phyloP scores from a whole-genome alignment of 1,140 invertebrate genomes.

The Aphidius gifuensis region DNA sequence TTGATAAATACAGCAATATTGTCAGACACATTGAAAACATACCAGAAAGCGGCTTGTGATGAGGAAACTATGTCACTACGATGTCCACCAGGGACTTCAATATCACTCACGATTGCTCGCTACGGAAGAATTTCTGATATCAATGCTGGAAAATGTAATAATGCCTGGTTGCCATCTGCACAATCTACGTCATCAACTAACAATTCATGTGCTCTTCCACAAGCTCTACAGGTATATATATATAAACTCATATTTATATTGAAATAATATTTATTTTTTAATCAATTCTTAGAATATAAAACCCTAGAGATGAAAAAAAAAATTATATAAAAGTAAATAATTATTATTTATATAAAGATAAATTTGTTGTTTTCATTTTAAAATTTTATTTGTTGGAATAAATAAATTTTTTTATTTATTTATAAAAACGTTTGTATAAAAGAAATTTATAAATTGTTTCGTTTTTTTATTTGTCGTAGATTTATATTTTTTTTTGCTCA shows the following conservation, averaged over 20 bases:
- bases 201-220: constrained; percentile 57
- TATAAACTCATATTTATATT: not conserved
- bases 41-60: constrained; percentile 83
- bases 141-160: constrained; percentile 49
- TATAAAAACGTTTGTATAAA: too few species aligned
- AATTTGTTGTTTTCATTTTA: too few species aligned
- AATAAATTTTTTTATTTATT: too few species aligned
- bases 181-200: constrained; percentile 33
- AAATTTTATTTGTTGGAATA: too few species aligned
- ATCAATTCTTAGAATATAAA: too few species aligned
- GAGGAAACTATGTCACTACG: constrained; percentile 77
- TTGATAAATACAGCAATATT: constrained; percentile 69
- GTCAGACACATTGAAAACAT: constrained; percentile 81
- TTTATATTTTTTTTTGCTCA: too few species aligned
- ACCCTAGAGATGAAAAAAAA: too few species aligned
- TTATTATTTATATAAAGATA: too few species aligned
- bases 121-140: constrained; percentile 57
- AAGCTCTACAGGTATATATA: constrained; percentile 59
- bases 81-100: constrained; percentile 82
- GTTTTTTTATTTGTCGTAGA: too few species aligned
- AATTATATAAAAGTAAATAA: not conserved
- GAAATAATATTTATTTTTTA: too few species aligned
- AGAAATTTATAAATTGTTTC: too few species aligned
- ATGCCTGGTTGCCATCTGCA: constrained; percentile 27
- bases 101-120: constrained; percentile 80